These are phyloP conservation scores for Aurelia aurita DNA, from an alignment of 30 jellyfish, hydroid and myxozoan genomes.

Conservation along the genomic window DNA sequence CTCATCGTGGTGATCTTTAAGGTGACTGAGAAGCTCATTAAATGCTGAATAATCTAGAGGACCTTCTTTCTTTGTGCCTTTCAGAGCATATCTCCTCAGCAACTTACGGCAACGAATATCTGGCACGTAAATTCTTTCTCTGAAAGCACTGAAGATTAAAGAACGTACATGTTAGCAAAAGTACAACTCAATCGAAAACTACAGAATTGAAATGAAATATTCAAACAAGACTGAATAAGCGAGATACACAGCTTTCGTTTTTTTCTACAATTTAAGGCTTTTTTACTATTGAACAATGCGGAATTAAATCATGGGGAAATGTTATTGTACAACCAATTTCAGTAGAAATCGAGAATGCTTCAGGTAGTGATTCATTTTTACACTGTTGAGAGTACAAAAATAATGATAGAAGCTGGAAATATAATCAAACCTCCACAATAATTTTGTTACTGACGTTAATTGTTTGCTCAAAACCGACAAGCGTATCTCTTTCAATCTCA, in stretches of 20 bases:
- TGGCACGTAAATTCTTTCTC: background rate
- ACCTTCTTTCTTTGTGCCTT: background rate
- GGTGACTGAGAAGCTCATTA: background rate
- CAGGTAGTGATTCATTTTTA: no score
- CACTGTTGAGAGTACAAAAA: background rate
- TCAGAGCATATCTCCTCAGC: background rate
- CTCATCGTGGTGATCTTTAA: background rate
- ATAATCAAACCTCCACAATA: no score
- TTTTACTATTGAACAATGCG: no score
- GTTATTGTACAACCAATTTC: no score
- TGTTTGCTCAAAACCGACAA: background rate
- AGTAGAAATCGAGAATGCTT: no score
- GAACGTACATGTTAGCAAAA: background rate
- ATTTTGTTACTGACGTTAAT: background rate
- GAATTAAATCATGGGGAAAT: no score
- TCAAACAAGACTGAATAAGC: background rate
- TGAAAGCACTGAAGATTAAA: background rate
- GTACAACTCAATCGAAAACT: no score
- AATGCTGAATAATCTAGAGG: background rate
- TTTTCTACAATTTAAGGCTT: no score
- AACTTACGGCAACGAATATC: slow-evolving; percentile 1
- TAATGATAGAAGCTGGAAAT: background rate
- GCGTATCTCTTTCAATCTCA: background rate
- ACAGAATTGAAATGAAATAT: background rate
- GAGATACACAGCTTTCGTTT: no score